Evolutionary conservation across 2,113 vertebrate species (phyloP), one percentile per base, ranked within the genome.

Genomic region (Turdus rufiventris): DNA sequence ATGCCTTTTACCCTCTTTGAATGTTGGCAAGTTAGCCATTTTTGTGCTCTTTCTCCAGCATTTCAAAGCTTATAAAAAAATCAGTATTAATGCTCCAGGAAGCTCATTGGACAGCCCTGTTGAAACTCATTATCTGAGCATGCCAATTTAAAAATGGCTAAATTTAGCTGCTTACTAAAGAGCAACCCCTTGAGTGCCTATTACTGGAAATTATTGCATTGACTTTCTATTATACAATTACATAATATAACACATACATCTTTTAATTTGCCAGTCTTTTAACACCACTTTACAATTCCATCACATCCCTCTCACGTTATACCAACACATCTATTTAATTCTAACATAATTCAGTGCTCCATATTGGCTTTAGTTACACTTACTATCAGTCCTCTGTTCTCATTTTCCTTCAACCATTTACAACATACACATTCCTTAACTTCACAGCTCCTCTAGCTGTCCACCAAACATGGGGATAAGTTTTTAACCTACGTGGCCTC

Each of bases 1-100:
- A 93, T 92, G 94, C 95, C 92, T 96, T 93, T 95, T 94, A 95
- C 91, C 72, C 75, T 88, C 72, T 95, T 66, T 93, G 88, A 96
- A 88, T 61, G 58, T 50, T 93, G 92, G 85, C 91, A 90, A 1
- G 4, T 95, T 94, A 92, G 78, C 94, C 83, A 77, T 70, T 93
- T 95, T 81, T 90, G 78, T 92, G 50, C 38, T 86, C 47, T 80
- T 90, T 73, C 23, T 85, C 43, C 63, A 88, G 33, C 62, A 74
- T 76, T 93, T 70, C 72, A 94, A 80, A 96, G 65, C 72, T 84
- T 94, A 88, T 66, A 18, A 95, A 90, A 93, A 96, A 94, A 80
- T 28, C 72, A 90, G 48, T 88, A 70, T 66, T 88, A 96, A 91
- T 71, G 63, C 85, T 58, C 67, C 63, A 80, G 56, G 63, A 93